Evolutionary conservation across 2,797 vertebrate species (phyloP).

Genomic region (Melopsittacus undulatus): DNA sequence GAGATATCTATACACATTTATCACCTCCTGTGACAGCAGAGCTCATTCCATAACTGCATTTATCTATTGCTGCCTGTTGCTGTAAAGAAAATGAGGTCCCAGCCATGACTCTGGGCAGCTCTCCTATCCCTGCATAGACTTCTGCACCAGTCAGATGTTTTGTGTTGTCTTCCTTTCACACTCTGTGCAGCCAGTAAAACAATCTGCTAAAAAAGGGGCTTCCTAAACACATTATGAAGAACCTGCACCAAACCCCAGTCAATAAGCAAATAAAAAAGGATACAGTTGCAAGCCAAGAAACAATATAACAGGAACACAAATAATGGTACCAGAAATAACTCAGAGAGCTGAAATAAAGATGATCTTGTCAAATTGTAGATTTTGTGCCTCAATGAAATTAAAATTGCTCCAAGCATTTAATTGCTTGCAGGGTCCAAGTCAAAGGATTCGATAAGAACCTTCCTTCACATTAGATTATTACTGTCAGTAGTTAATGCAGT

Average conservation of each 20-base stretch:
- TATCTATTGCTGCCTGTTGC: not conserved
- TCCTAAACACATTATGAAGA: not conserved
- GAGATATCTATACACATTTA: not conserved
- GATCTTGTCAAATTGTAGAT: not conserved
- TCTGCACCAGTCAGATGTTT: not conserved
- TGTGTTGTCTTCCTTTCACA: not conserved
- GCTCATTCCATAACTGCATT: not conserved
- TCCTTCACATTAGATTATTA: not conserved
- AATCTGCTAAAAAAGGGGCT: not conserved
- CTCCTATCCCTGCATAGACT: not conserved
- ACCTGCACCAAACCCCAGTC: not conserved
- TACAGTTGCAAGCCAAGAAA: not conserved
- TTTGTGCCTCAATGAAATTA: not conserved
- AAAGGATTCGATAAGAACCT: not conserved
- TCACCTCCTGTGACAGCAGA: not conserved
- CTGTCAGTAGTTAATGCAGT: not conserved
- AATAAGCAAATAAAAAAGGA: not conserved
- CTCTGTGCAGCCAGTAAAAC: not conserved
- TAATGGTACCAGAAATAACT: not conserved
- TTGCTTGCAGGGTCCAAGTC: not conserved
- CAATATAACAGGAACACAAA: not conserved
- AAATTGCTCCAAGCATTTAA: constrained; percentile 6
- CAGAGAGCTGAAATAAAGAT: not conserved
- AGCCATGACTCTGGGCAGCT: not conserved
- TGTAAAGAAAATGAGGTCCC: not conserved